Base-by-base conservation (phyloP, 2,888 invertebrate species). In the Pinctada fucata region DNA sequence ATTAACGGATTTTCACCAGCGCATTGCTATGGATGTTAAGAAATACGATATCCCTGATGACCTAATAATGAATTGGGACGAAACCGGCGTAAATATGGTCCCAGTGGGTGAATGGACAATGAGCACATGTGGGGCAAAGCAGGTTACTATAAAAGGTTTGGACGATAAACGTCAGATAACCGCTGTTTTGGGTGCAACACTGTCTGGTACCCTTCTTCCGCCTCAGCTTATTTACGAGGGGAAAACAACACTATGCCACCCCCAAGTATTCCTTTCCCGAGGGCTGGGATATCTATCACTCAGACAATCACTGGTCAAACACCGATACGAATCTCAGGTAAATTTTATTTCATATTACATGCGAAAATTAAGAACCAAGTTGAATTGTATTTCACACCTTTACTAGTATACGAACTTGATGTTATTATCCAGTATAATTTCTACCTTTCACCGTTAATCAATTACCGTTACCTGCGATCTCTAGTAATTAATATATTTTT, bases 271-370 rank as follows among this genome's bases (percentile, higher is more conserved):
- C 31, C 16, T 71, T 71, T 71, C 71, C 71, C 16, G 3, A n/a
- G 71, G 51, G 52, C 16, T 71, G 71, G 71, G 52, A 71, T 52
- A 71, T 71, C 48, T 71, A n/a, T 16, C 71, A 71, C 50, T 71
- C 71, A 13, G 71, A 71, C 31, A 71, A 71, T 71, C 71, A 71
- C 16, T 71, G 71, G 31, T 71, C 71, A 71, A 50, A 45, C 10
- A 71, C 71, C 2, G 71, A 71, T 16, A 71, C 51, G 52, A 50
- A 47, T n/a, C 52, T 71, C 16, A 8, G 51, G 48, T 71, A n/a
- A n/a, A n/a, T n/a, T n/a, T n/a, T n/a, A n/a, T n/a, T n/a, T n/a
- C n/a, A n/a, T n/a, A n/a, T n/a, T n/a, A n/a, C n/a, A n/a, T n/a
- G n/a, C n/a, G n/a, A n/a, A n/a, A n/a, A 13, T 49, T 48, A 49